Base-by-base conservation (phyloP, 1,140 invertebrate genomes). In the Drosophila cardini region DNA sequence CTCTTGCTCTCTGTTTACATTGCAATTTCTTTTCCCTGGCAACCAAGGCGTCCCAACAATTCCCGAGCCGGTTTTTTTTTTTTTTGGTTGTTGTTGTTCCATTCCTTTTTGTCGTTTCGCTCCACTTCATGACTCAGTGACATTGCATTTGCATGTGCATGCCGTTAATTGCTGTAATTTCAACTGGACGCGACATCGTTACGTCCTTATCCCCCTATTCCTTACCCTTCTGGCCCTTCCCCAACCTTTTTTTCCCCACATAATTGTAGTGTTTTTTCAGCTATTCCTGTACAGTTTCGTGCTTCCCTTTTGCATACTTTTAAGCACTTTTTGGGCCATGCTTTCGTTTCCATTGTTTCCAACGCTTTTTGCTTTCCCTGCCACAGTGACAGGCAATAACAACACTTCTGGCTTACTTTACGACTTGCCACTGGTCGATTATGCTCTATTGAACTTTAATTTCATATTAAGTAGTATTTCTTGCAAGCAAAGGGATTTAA, bases 141-240 rank as follows among this genome's bases (percentile, higher is more conserved):
- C 85, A 89, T 87, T 89, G 83, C 83, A 87, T 87, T 86, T 86
- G 83, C 82, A 85, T 86, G 72, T 80, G 78, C 63, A 74, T 78
- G 83, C 65, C 57, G 70, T 73, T 87, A 89, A 87, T 87, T 84
- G 84, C 80, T 84, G 84, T 87, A 78, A 84, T 87, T 84, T 48
- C 58, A 68, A 64, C 83, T 87, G 84, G 84, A 89, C 84, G 70
- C 30, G 62, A 9, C 38, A 26, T 40, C 26, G 26, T 40, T 43
- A 57, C 38, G 21, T 42, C 38, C 50, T 53, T 21, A 42, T 38
- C 18, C 55, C 38, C 15, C 1, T 2, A 3, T 50, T 15, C 16
- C 43, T 10, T 45, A 16, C 8, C 15, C 7, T 7, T 7, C n/a
- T 26, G 4, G 4, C 21, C 1, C 21, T 26, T 4, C 1, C 21